Evolutionary conservation across 2,888 invertebrate species (phyloP).

Genomic region (Patella pellucida): DNA sequence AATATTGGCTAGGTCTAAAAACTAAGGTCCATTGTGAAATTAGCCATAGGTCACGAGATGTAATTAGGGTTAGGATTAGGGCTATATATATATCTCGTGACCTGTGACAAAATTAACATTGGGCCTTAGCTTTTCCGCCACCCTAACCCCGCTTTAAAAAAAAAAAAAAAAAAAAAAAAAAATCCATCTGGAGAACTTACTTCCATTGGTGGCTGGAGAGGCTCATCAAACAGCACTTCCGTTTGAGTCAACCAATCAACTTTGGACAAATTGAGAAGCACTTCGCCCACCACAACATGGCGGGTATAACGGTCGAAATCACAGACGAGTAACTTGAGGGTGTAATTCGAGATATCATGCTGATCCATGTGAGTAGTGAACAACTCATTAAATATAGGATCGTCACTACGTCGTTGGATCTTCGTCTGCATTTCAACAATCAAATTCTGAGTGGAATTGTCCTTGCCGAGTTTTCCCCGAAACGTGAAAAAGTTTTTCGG

Average conservation of each 20-base stretch:
- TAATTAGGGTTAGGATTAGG: no score
- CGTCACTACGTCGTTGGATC: conserved; percentile 50
- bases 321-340: conserved; percentile 51
- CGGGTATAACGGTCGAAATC: conserved; percentile 60
- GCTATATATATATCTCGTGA: no score
- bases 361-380: conserved; percentile 44
- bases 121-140: no score
- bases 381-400: conserved; percentile 52
- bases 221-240: conserved; percentile 42
- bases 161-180: no score
- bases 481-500: conserved; percentile 58
- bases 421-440: conserved; percentile 59
- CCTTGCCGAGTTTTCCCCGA: conserved; percentile 34
- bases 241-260: conserved; percentile 36
- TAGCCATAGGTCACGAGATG: no score
- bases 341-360: conserved; percentile 41
- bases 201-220: conserved; percentile 44
- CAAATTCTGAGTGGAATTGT: conserved; percentile 50
- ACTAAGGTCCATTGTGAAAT: no score
- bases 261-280: conserved; percentile 39
- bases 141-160: no score
- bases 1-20: no score
- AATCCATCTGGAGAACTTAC: conserved; percentile 26
- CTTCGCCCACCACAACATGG: conserved; percentile 55
- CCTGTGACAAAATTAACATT: no score